Evolutionary conservation across 2,888 invertebrate genomes (phyloP).

Genomic region (Leuctra nigra): DNA sequence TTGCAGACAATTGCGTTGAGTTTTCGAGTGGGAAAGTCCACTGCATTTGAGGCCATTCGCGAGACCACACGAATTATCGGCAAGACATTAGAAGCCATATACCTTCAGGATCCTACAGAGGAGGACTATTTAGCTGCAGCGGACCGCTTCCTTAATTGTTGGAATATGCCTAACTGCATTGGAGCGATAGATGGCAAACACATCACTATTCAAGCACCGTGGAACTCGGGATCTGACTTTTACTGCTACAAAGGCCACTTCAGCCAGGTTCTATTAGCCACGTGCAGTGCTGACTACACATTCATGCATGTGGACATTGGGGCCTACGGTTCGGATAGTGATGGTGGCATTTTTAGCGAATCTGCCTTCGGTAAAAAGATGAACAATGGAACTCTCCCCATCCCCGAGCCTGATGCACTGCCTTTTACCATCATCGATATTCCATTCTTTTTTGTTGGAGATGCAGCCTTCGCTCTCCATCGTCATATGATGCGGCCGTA

Average conservation of each 20-base stretch:
- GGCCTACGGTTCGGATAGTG: conserved; percentile 17
- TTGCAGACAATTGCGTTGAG: neutral
- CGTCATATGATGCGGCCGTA: conserved; percentile 14
- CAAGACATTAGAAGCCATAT: neutral
- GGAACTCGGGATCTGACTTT: conserved; percentile 33
- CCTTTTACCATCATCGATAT: neutral
- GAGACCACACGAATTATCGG: neutral
- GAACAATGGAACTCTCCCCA: neutral
- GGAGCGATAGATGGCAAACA: conserved; percentile 37
- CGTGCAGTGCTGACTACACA: conserved; percentile 8
- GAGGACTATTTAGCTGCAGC: conserved; percentile 23
- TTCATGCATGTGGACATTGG: conserved; percentile 18
- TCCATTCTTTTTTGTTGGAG: conserved; percentile 14
- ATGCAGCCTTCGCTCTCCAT: conserved; percentile 9
- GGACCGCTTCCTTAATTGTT: conserved; percentile 32
- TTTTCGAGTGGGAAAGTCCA: conserved; percentile 1
- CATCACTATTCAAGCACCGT: conserved; percentile 33
- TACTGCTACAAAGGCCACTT: conserved; percentile 36
- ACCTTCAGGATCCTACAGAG: neutral
- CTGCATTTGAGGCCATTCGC: neutral
- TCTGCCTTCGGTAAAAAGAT: conserved; percentile 12
- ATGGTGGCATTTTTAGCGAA: conserved; percentile 1
- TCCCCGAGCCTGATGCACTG: conserved; percentile 1
- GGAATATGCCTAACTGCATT: conserved; percentile 36
- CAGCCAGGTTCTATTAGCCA: conserved; percentile 32